Evolutionary conservation across 2,113 vertebrate genomes (phyloP).

Genomic region (Leiothrix lutea): DNA sequence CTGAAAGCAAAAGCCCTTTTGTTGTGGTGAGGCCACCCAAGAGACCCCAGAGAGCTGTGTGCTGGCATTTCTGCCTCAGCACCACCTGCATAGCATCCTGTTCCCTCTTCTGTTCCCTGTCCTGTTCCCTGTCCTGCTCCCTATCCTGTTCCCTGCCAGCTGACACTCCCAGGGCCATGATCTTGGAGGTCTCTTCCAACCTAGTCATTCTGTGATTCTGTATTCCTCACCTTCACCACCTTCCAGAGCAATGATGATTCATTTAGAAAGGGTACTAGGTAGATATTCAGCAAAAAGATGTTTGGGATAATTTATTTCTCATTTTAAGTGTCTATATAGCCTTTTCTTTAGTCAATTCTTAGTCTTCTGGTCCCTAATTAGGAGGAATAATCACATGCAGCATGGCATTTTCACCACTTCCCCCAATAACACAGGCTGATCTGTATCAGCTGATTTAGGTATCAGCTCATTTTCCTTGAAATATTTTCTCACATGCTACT

Average conservation of each 20-base stretch:
- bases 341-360: background rate
- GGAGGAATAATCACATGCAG: background rate
- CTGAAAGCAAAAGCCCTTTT: background rate
- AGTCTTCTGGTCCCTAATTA: background rate
- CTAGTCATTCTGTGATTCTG: too few relatives aligned
- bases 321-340: background rate
- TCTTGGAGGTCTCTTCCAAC: too few relatives aligned
- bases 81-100: background rate
- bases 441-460: background rate
- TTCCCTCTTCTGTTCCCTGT: fast-evolving
- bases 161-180: background rate
- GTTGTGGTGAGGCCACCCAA: background rate
- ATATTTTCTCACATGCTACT: background rate
- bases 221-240: fast-evolving
- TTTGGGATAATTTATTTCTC: background rate
- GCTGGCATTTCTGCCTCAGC: background rate
- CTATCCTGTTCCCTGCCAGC: background rate
- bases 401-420: background rate
- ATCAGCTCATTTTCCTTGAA: background rate
- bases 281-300: background rate
- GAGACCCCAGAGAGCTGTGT: background rate
- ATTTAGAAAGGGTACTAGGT: background rate
- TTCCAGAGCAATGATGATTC: background rate
- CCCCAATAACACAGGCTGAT: background rate
- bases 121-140: fast-evolving